Base-by-base conservation (phyloP, 1,140 invertebrate genomes). In the Dinoponera quadriceps region DNA sequence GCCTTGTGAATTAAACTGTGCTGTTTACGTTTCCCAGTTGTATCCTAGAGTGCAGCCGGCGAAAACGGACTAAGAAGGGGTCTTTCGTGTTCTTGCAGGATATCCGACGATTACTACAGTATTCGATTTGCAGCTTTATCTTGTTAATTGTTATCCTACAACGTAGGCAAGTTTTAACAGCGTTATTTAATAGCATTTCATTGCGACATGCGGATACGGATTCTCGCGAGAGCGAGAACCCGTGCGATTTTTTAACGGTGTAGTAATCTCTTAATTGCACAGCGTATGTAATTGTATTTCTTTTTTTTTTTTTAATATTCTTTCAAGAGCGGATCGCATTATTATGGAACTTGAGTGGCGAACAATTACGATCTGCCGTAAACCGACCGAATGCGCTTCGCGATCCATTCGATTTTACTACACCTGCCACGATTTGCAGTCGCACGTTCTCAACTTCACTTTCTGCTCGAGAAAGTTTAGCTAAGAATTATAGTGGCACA, bases 1-100 rank as follows among this genome's bases (percentile, higher is more conserved):
- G n/a, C n/a, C n/a, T n/a, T n/a, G n/a, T n/a, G n/a, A 11, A 3
- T 3, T 25, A 22, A 22, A 0, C 51, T 75, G 44, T 0, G 9
- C 80, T 49, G 7, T 55, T 44, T 44, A 49, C 90, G 63, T 95
- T 95, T 71, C n/a, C n/a, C 93, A 96, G 96, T 91, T 96, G 62
- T 96, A 96, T 92, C 95, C 96, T 84, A 94, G 96, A 94, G 96
- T 96, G 74, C 94, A 94, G 88, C 95, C 94, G 87, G 83, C 85
- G 60, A 95, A 94, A 85, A 91, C 94, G 91, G 95, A 95, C 83
- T 94, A 91, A 94, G 88, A 54, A 54, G 68, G n/a, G n/a, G n/a
- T n/a, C n/a, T 74, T 27, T 54, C 29, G 65, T 60, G 44, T 33
- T 73, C 60, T n/a, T n/a, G 69, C 85, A 89, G 75, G 54, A 91